Evolutionary conservation across 2,113 vertebrate genomes (phyloP), one percentile per base, ranked within the genome.

Genomic region (Trinectes maculatus): DNA sequence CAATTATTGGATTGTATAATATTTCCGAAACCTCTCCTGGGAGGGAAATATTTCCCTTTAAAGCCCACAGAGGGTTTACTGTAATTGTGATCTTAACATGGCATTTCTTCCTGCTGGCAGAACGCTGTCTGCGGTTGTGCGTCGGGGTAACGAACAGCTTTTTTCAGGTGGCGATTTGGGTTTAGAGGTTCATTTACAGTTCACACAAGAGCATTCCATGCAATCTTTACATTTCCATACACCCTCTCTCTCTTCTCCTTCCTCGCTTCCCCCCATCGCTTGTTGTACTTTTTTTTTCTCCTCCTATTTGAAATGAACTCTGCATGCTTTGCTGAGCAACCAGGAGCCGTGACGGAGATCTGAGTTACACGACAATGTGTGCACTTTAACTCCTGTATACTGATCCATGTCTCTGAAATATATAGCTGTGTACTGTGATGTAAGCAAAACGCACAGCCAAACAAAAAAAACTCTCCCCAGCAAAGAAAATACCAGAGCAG

Each of bases 111-210:
- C 24, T 66, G 83, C 55, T 59, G 42, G 77, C 72, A 83, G 24
- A 1, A 12, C 5, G 21, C 22, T 4, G 8, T 86, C 62, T 69
- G 74, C 77, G 83, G 71, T 78, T 65, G 68, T 84, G 85, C 74
- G 87, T 90, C 84, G 83, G 59, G 60, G 65, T 25, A 74, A 87
- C 81, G 81, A 91, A 89, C 2, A 39, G 84, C 87, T 89, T 91
- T 85, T 85, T 91, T 58, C 79, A 88, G 87, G 84, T 88, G 88
- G 80, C 91, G 83, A 75, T 82, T 46, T 80, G 85, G 82, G 90
- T 93, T 92, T 85, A 84, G 83, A 87, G 93, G 93, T 95, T 95
- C 93, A 94, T 74, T 65, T 37, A 43, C 63, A 81, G 85, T 90
- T 91, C 89, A 91, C 6, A 24, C 55, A 6, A 28, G 57, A 87